Evolutionary conservation across 2,888 invertebrate genomes (phyloP), one percentile per base, ranked within the genome.

Genomic region (Nasonovia ribisnigri): DNA sequence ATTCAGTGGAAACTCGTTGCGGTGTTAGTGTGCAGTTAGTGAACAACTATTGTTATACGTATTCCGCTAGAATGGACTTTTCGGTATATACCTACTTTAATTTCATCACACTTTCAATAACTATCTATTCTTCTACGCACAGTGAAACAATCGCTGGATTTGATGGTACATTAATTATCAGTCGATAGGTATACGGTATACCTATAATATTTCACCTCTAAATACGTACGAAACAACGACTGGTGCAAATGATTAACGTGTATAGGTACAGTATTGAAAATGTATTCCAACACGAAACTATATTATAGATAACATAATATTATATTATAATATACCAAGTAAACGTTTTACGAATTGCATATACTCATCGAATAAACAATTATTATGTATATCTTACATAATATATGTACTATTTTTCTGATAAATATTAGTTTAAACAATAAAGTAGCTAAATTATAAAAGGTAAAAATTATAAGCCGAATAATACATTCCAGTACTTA

Each of bases 41-140:
- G 20, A 43, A 90, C 57, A 46, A 57, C 60, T 67, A 90, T 60
- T 88, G 46, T 90, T 16, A 36, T 29, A 43, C 42, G 54, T 54
- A 67, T 90, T 54, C 46, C 60, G 60, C 60, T 67, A 90, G 90
- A 67, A 46, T 46, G 60, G 90, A 90, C 60, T 90, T 60, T 67
- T 60, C 60, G 29, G 60, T 20, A 29, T 24, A n/a, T 24, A 43
- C 36, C 36, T 36, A 77, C 90, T 90, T 90, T 90, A 90, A 90
- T 90, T 91, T 91, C 91, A 84, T 91, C 11, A 84, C 91, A 67
- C 84, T 91, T 84, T 57, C 84, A 43, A 43, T 57, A 54, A 84
- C 54, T 54, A 11, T 57, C 42, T 54, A 84, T 84, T 91, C 84
- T 91, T 84, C 91, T 84, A 46, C 13, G 84, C n/a, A 11, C 46